phyloP scores from a whole-genome alignment of 2,888 invertebrate genomes.

The Dastarcus helophoroides region DNA sequence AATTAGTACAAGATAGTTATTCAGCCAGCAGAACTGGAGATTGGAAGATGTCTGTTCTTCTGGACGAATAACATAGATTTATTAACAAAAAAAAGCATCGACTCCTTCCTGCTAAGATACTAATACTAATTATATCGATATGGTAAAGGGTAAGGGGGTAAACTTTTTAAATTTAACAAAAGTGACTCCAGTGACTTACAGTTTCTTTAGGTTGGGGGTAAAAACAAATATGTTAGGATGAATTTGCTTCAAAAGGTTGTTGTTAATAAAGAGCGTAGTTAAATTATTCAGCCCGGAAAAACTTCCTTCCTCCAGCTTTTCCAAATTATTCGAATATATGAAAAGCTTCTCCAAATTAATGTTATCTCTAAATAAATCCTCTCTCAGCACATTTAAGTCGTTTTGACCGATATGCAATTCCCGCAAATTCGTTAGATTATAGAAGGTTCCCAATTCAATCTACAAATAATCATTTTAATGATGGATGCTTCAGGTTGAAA shows the following conservation, averaged over 20 bases:
- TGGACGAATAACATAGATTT: too few relatives aligned
- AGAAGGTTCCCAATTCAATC: constrained; percentile 31
- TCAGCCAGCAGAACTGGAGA: too few relatives aligned
- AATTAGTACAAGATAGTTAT: too few relatives aligned
- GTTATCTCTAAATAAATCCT: constrained; percentile 46
- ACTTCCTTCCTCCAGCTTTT: constrained; percentile 46
- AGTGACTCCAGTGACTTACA: too few relatives aligned
- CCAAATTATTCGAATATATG: constrained; percentile 56
- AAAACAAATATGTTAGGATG: constrained; percentile 52
- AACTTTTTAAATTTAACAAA: too few relatives aligned
- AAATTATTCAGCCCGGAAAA: constrained; percentile 54
- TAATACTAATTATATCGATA: too few relatives aligned
- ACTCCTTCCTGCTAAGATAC: too few relatives aligned
- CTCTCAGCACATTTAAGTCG: constrained; percentile 44
- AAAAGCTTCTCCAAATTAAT: constrained; percentile 52
- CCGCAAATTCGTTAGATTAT: constrained; percentile 41
- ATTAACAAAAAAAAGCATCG: too few relatives aligned
- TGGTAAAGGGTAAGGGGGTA: too few relatives aligned
- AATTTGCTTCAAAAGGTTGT: constrained; percentile 55
- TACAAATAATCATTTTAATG: constrained; percentile 15
- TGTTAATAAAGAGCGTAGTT: constrained; percentile 55
- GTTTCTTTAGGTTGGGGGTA: constrained; percentile 53
- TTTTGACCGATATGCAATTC: constrained; percentile 63
- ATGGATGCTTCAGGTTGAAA: too few relatives aligned
- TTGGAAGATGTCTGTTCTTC: too few relatives aligned